phyloP scores from a whole-genome alignment of 1,140 invertebrate genomes.

The Neodiprion virginianus region DNA sequence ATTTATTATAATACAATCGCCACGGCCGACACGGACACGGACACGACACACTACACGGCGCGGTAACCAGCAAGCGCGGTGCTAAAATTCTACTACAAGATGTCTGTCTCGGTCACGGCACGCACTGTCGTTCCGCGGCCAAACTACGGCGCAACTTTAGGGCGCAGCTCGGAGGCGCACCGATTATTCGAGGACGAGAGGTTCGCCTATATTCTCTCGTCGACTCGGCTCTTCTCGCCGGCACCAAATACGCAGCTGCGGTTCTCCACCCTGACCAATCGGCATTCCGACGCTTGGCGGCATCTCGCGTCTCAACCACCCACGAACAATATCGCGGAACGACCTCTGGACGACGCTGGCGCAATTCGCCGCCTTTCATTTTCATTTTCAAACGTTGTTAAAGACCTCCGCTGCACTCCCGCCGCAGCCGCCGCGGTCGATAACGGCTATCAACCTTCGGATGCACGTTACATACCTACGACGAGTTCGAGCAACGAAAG shows the following conservation, averaged over 20 bases:
- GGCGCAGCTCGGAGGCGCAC: conserved; percentile 14
- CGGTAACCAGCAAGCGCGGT: conserved; percentile 46
- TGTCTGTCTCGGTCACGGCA: conserved; percentile 51
- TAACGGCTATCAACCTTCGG: no score
- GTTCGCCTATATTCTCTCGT: background rate
- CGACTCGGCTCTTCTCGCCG: background rate
- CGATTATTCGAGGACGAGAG: conserved; percentile 27
- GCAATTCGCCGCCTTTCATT: background rate
- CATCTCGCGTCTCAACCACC: no score
- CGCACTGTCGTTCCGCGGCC: conserved; percentile 40
- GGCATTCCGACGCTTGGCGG: no score
- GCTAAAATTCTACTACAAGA: conserved; percentile 58
- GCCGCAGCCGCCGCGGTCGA: no score
- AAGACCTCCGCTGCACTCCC: no score
- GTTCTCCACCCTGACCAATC: background rate
- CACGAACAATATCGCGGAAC: conserved; percentile 35
- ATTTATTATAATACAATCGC: background rate
- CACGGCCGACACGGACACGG: conserved; percentile 32
- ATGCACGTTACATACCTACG: no score
- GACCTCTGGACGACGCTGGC: conserved; percentile 38
- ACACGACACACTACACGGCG: conserved; percentile 43
- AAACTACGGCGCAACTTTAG: conserved; percentile 18
- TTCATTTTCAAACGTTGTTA: no score
- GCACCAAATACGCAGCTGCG: background rate
- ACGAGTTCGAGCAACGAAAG: no score